Conservation (phyloP, 2,113 vertebrate genomes). For the Solenodon paradoxus region DNA sequence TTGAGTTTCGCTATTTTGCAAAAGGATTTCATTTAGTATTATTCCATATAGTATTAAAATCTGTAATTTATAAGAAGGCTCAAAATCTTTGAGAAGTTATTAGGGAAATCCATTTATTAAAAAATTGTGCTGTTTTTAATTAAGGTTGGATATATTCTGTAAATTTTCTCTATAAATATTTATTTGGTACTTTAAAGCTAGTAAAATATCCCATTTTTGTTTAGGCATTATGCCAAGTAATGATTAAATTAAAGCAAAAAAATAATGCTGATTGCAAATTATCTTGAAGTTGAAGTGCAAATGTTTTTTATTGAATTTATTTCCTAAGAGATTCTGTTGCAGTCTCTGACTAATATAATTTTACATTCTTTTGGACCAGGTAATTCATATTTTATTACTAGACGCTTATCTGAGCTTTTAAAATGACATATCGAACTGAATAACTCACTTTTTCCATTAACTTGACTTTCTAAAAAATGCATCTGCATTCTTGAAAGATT, state of each 20-base stretch:
- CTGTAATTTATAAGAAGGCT: neutral
- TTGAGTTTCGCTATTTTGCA: neutral
- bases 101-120: neutral
- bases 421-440: neutral
- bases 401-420: constrained; percentile 46
- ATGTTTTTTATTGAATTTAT: constrained; percentile 56
- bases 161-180: neutral
- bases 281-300: constrained; percentile 56
- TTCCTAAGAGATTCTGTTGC: constrained; percentile 58
- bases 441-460: constrained; percentile 39
- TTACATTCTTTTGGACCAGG: constrained; percentile 38
- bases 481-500: neutral
- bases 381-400: constrained; percentile 54
- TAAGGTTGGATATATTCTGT: neutral
- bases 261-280: constrained; percentile 72
- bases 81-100: neutral
- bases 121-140: neutral
- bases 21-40: neutral
- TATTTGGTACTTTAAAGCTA: neutral
- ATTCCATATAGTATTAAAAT: neutral
- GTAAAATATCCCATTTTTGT: neutral
- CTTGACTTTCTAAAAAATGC: neutral
- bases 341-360: constrained; percentile 70
- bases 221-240: neutral
- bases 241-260: constrained; percentile 41